Evolutionary conservation across 2,113 vertebrate genomes (phyloP), one percentile per base, ranked within the genome.

Genomic region (Ranitomeya variabilis): DNA sequence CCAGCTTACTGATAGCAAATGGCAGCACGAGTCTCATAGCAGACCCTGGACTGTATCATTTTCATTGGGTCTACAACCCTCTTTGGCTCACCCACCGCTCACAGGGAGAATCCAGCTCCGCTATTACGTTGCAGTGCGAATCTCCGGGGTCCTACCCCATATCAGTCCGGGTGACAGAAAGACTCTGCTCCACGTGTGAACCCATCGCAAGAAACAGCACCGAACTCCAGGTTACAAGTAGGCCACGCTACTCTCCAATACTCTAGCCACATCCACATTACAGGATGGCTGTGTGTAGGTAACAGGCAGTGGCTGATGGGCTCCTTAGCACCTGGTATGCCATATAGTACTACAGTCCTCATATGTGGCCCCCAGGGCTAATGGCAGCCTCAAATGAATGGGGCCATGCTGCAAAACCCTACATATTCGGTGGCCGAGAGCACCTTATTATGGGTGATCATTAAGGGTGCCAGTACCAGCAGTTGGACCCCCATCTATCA

Each of bases 21-120:
- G 0, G 90, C 71, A 91, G 82, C 1, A 5, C 80, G n/a, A 0
- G 66, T 37, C 62, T 91, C 64, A 76, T 83, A 0, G 0, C 21
- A 0, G 55, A 86, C 2, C 6, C 88, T 57, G 85, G 82, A 23
- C n/a, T 18, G 2, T 95, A 92, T 90, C 89, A 86, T 81, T 95
- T 95, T 52, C 94, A 92, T 86, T 96, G 95, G 95, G 86, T 94
- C 85, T 93, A 95, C 73, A 90, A 91, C 10, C 95, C 95, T 0
- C 91, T 96, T 76, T 90, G 92, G 60, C 92, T 95, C 90, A 90
- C 85, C 0, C 80, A 92, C 89, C 93, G 93, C 87, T 92, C 10
- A 0, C 93, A 95, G 11, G 89, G 90, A 64, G 21, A 0, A 0
- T 77, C 92, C 9, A 88, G 51, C 37, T 95, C 94, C 0, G 0